phyloP scores from a whole-genome alignment of 2,797 vertebrate species.

The Pempheris klunzingeri region DNA sequence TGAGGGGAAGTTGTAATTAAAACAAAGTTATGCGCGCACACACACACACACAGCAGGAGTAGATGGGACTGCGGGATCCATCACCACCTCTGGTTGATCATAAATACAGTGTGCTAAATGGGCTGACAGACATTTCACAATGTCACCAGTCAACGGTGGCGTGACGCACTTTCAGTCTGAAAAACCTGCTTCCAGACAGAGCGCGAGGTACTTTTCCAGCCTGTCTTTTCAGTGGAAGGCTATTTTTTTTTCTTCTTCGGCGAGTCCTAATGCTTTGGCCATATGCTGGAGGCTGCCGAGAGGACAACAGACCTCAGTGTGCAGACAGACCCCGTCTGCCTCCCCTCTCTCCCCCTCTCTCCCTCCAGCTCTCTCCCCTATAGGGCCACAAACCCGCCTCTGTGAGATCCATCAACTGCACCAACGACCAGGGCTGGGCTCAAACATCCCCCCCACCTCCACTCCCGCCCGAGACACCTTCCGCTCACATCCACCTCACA shows the following conservation, averaged over 20 bases:
- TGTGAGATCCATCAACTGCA: slow-evolving; percentile 79
- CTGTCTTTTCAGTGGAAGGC: slow-evolving; percentile 60
- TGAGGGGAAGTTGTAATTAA: slow-evolving; percentile 15
- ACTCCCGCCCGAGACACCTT: slow-evolving; percentile 68
- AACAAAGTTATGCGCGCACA: slow-evolving; percentile 20
- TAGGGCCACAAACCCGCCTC: slow-evolving; percentile 81
- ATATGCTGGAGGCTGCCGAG: slow-evolving; percentile 78
- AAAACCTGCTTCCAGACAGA: slow-evolving; percentile 76
- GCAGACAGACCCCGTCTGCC: slow-evolving; percentile 73
- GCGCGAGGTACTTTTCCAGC: slow-evolving; percentile 80
- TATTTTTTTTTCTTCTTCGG: slow-evolving; percentile 52
- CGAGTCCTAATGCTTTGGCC: slow-evolving; percentile 80
- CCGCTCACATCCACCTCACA: slow-evolving; percentile 73
- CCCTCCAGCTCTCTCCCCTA: slow-evolving; percentile 69
- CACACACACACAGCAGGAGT: background rate
- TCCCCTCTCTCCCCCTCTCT: slow-evolving; percentile 51
- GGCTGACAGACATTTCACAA: slow-evolving; percentile 63
- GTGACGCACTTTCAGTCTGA: slow-evolving; percentile 74
- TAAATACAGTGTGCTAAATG: slow-evolving; percentile 53
- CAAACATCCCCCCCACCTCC: slow-evolving; percentile 53
- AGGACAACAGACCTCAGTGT: slow-evolving; percentile 84
- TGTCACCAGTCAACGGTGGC: slow-evolving; percentile 71
- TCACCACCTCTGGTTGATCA: slow-evolving; percentile 49
- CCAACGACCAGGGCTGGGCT: slow-evolving; percentile 66
- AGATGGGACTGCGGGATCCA: slow-evolving; percentile 30